These are phyloP conservation scores for Philaethria dido DNA, from an alignment of 2,888 invertebrate species.

Conservation along the genomic window DNA sequence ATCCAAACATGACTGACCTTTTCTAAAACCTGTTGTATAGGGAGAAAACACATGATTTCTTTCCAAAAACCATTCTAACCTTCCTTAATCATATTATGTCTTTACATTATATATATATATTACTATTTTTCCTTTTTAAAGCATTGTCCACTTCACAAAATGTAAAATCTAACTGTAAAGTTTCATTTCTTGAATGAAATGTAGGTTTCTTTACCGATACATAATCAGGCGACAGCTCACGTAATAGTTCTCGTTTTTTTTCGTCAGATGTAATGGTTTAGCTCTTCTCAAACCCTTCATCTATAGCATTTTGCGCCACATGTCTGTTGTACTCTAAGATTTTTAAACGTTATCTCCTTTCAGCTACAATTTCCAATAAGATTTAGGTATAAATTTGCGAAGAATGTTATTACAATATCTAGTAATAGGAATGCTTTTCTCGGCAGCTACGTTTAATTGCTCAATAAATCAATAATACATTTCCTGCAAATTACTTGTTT, in stretches of 20 bases:
- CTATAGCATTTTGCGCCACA: neutral
- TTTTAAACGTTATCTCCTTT: slow-evolving; percentile 33
- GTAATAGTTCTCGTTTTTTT: neutral
- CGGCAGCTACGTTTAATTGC: neutral
- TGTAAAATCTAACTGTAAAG: no score
- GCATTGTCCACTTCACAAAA: neutral
- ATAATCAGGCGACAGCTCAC: neutral
- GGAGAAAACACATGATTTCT: neutral
- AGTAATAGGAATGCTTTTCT: slow-evolving; percentile 25
- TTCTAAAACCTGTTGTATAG: no score
- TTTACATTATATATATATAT: no score
- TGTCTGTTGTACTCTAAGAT: slow-evolving; percentile 26
- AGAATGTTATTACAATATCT: slow-evolving; percentile 20
- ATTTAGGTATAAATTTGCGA: slow-evolving; percentile 39
- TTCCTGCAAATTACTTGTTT: neutral
- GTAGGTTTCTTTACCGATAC: no score
- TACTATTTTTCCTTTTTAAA: neutral
- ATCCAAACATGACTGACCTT: neutral
- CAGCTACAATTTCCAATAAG: slow-evolving; percentile 43
- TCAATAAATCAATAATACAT: slow-evolving; percentile 9
- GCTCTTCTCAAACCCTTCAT: neutral
- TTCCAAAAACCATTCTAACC: neutral
- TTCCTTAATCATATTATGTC: neutral
- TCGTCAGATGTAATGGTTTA: neutral
- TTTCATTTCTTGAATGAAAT: no score